Evolutionary conservation across 2,113 vertebrate species (phyloP), one percentile per base, ranked within the genome.

Genomic region (Charadrius vociferus): DNA sequence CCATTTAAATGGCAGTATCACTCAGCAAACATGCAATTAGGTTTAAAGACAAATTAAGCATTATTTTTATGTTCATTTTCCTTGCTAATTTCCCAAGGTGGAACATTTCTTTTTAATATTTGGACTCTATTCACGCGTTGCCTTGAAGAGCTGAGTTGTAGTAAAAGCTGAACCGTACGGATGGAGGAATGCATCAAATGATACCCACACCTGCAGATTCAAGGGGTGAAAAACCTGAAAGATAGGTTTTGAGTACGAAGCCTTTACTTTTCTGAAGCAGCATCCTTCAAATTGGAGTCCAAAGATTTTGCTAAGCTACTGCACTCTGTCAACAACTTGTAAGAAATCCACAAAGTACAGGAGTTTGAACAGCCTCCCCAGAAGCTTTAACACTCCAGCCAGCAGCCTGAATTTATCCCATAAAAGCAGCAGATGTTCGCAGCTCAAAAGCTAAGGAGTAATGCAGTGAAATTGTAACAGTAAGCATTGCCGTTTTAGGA

Each of bases 31-130:
- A 94, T 18, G 61, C 83, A 89, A 96, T 92, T 94, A 86, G 45
- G 53, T 77, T 94, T 92, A 94, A 91, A 94, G 90, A 96, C 71
- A 12, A 96, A 93, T 96, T 97, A 96, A 97, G 58, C 70, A 80
- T 92, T 96, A 93, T 88, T 94, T 97, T 93, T 93, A 77, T 87
- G 82, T 45, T 94, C 88, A 62, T 84, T 91, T 65, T 90, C 74
- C 68, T 84, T 79, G 52, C 71, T 97, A 87, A 86, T 93, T 91
- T 93, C 72, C 63, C 58, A 90, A 83, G 72, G 66, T 96, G 58
- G 75, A 94, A 88, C 19, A 67, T n/a, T 18, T 59, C 70, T 79
- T 41, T 50, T 50, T 73, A 81, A 47, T 74, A 83, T 72, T 82
- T 45, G 81, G 79, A 62, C 67, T 90, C 63, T 56, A 19, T 73